Evolutionary conservation across 2,113 vertebrate species (phyloP), one percentile per base, ranked within the genome.

Genomic region (Scomber colias): DNA sequence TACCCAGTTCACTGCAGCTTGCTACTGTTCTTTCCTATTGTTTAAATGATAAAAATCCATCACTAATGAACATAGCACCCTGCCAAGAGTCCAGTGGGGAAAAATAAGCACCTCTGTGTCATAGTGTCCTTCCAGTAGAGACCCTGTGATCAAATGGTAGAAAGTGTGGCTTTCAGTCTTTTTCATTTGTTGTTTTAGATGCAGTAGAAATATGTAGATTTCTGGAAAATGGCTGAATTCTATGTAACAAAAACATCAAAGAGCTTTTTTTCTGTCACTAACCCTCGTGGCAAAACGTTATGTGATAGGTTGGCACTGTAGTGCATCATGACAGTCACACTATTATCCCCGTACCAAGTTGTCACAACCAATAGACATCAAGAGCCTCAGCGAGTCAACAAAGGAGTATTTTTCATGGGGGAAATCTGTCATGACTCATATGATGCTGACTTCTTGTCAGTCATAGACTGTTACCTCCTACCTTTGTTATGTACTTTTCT

Each of bases 301-400:
- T 73, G 78, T 57, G 83, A 87, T 69, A 82, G 70, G 65, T 78
- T 53, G 44, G 74, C 12, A 15, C 53, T 24, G 67, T 24, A 63
- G 82, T 50, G 72, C 81, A 76, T 84, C 72, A 2, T 85, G 87
- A 87, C 87, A 90, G 79, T 83, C 48, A n/a, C 50, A 45, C 83
- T 77, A 90, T 88, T 90, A 85, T 88, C 74, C 78, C 57, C 66
- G 19, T 54, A 57, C 77, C 77, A 65, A 65, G 56, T 46, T 77
- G 81, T 88, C 90, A 83, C 76, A 82, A 81, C 67, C 65, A 50
- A 63, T 83, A 49, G n/a, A 45, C 57, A 55, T 87, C 84, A 81
- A 60, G 56, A 81, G 74, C 60, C 64, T 63, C 61, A 44, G 85
- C 8, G 1, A 81, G 75, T 81, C 79, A 27, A 78, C 72, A 53